A percentile compares a stretch with the other conserved stretches of the same genome.
These are phyloP conservation scores for Polietes domitor DNA, from an alignment of 2,888 invertebrate genomes.

Conservation along the genomic window DNA sequence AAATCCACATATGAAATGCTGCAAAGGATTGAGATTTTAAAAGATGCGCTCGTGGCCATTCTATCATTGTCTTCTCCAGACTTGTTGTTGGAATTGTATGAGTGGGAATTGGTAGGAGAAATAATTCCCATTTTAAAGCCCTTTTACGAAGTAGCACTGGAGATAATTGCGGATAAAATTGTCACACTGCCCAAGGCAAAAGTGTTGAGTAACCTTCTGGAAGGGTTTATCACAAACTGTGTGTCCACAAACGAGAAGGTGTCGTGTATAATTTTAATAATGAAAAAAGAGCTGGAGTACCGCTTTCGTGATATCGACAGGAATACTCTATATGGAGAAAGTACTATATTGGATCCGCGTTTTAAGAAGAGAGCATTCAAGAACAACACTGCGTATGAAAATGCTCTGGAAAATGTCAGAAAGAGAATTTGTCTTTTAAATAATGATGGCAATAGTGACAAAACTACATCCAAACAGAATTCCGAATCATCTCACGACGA, in stretches of 20 bases:
- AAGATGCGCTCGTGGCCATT: slow-evolving; percentile 45
- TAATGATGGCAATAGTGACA: no score
- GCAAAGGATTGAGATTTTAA: slow-evolving; percentile 32
- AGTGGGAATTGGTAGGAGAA: slow-evolving; percentile 37
- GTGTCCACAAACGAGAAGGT: neutral
- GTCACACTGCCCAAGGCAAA: slow-evolving; percentile 44
- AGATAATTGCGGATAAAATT: slow-evolving; percentile 45
- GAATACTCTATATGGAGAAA: slow-evolving; percentile 7
- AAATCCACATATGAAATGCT: slow-evolving; percentile 57
- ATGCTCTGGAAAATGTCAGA: neutral
- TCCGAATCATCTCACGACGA: neutral
- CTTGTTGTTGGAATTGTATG: neutral
- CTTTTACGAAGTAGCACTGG: slow-evolving; percentile 45
- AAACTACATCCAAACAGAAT: neutral
- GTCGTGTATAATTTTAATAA: neutral
- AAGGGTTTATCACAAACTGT: neutral
- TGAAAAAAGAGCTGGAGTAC: neutral
- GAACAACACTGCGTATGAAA: neutral
- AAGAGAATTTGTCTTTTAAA: neutral
- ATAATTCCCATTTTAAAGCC: slow-evolving; percentile 38
- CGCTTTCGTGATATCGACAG: neutral
- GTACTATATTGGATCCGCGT: slow-evolving; percentile 36
- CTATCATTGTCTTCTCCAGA: slow-evolving; percentile 27
- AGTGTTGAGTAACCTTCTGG: slow-evolving; percentile 15
- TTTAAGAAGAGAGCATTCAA: slow-evolving; percentile 40